These are phyloP conservation scores for Sinocyclocheilus anshuiensis DNA, from an alignment of 2,113 vertebrate species.

Conservation along the genomic window DNA sequence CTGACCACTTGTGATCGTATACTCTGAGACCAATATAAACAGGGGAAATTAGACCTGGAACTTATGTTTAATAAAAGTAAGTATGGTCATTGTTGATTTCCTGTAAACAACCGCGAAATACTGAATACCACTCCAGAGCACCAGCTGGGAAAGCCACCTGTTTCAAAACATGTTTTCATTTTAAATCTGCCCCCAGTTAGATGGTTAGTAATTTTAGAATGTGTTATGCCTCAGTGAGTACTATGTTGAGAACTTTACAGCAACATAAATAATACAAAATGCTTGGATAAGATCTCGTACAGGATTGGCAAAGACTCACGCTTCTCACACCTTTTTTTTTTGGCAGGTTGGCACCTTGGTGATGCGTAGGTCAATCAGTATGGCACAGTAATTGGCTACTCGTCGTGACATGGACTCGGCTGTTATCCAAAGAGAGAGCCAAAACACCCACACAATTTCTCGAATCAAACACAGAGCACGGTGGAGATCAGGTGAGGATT, in stretches of 20 bases:
- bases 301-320: background rate
- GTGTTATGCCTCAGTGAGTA: conserved; percentile 16
- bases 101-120: background rate
- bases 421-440: conserved; percentile 28
- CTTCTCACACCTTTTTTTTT: conserved; percentile 26
- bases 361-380: conserved; percentile 47
- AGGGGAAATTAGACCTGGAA: background rate
- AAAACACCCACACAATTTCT: conserved; percentile 29
- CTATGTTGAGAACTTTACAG: conserved; percentile 7
- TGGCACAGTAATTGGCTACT: conserved; percentile 42
- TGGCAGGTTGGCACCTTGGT: conserved; percentile 48
- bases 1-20: background rate
- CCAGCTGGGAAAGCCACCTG: conserved; percentile 27
- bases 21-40: background rate
- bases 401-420: conserved; percentile 28
- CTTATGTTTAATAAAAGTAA: background rate
- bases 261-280: conserved; percentile 14
- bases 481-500: background rate
- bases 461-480: background rate
- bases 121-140: background rate
- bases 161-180: background rate
- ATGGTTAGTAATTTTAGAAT: background rate
- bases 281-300: conserved; percentile 15
- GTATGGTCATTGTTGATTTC: background rate
- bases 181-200: background rate